These are phyloP conservation scores for Mola mola DNA, from an alignment of 2,113 vertebrate species.

Conservation along the genomic window DNA sequence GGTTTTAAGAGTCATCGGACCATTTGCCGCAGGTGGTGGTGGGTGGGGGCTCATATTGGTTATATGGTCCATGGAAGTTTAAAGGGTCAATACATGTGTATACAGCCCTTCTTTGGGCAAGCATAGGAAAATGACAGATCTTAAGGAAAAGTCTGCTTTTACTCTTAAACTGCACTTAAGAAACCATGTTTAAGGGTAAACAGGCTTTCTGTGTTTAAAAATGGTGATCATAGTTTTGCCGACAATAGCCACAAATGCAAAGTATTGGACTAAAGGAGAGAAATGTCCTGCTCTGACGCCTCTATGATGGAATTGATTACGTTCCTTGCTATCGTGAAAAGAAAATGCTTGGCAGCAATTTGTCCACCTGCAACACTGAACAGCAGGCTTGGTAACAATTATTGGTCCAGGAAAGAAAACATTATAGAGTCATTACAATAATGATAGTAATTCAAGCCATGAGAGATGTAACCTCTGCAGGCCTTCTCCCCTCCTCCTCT, in stretches of 20 bases:
- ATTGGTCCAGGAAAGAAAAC: constrained; percentile 80
- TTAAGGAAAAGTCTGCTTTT: constrained; percentile 9
- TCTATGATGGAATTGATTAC: constrained; percentile 54
- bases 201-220: not conserved
- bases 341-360: constrained; percentile 67
- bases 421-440: constrained; percentile 82
- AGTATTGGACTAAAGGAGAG: no score
- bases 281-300: constrained; percentile 36
- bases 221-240: not conserved
- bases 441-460: constrained; percentile 80
- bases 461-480: constrained; percentile 64
- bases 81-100: constrained; percentile 68
- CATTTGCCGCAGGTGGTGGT: constrained; percentile 67
- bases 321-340: constrained; percentile 61
- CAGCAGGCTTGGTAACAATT: constrained; percentile 79
- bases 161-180: no score
- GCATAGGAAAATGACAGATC: not conserved
- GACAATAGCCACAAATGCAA: no score
- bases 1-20: constrained; percentile 73
- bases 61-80: constrained; percentile 72
- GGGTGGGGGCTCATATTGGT: constrained; percentile 66
- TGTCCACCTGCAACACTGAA: constrained; percentile 79
- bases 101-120: constrained; percentile 30
- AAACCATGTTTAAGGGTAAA: no score
- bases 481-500: constrained; percentile 39